phyloP scores from a whole-genome alignment of 2,113 vertebrate genomes.

The Pao palembangensis region DNA sequence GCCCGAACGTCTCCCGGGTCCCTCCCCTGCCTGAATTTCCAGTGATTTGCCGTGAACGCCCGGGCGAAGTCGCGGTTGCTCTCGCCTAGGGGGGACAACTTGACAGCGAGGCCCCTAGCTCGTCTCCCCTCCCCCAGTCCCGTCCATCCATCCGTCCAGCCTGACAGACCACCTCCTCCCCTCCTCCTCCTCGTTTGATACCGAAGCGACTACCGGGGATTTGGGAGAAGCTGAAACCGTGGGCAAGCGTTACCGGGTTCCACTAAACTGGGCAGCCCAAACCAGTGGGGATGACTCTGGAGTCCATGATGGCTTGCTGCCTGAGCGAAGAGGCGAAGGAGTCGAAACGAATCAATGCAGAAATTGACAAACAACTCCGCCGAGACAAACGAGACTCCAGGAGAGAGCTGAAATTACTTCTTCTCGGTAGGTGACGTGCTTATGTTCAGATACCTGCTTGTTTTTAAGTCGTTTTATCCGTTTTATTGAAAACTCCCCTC shows the following conservation, averaged over 20 bases:
- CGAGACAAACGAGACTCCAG: conserved; percentile 93
- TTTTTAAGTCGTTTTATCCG: conserved; percentile 16
- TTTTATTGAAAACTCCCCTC: conserved; percentile 25
- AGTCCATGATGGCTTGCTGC: conserved; percentile 99
- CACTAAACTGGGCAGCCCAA: conserved; percentile 69
- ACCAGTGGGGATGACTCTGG: conserved; percentile 85
- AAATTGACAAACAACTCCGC: conserved; percentile 96
- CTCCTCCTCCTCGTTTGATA: conserved; percentile 30
- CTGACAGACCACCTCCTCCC: conserved; percentile 30
- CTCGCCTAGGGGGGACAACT: conserved; percentile 70
- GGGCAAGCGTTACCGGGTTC: conserved; percentile 54
- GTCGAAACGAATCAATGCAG: conserved; percentile 96
- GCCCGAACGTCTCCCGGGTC: conserved; percentile 35
- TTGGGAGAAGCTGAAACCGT: conserved; percentile 34
- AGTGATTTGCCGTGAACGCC: conserved; percentile 59
- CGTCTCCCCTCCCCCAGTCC: conserved; percentile 51
- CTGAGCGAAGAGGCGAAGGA: conserved; percentile 98
- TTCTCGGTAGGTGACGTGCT: conserved; percentile 79
- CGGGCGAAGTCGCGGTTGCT: conserved; percentile 62
- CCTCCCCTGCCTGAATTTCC: conserved; percentile 42
- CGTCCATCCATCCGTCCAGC: conserved; percentile 35
- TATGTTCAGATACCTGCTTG: background rate
- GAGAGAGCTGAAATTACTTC: conserved; percentile 90
- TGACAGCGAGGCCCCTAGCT: conserved; percentile 72
- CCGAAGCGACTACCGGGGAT: conserved; percentile 38